These are phyloP conservation scores for Montipora cactus DNA, from an alignment of 64 coral and sea anemone species.

Conservation along the genomic window DNA sequence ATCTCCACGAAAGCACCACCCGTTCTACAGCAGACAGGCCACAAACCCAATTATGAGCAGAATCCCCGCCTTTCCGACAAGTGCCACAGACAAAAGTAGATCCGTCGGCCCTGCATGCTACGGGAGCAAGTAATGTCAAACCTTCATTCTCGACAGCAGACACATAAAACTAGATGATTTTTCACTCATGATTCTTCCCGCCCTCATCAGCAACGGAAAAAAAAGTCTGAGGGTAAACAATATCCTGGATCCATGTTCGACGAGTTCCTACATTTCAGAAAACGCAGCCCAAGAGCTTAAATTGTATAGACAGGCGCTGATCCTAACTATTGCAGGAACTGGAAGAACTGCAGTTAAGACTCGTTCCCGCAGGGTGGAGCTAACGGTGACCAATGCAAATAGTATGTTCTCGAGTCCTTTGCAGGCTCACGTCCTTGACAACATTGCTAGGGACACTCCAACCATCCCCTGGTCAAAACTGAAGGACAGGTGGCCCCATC, in stretches of 20 bases:
- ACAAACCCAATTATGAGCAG: not conserved
- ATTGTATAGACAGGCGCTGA: constrained; percentile 1
- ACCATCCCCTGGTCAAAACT: constrained; percentile 36
- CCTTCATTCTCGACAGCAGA: not conserved
- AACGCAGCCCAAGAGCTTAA: constrained; percentile 36
- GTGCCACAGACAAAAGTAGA: too few relatives aligned
- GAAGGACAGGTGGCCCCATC: constrained; percentile 27
- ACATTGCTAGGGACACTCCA: constrained; percentile 21
- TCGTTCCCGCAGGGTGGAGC: constrained; percentile 4
- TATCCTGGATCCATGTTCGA: constrained; percentile 63
- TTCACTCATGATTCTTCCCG: constrained; percentile 41
- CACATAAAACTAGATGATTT: constrained; percentile 5
- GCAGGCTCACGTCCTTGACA: constrained; percentile 12
- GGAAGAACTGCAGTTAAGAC: not conserved
- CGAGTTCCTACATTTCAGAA: constrained; percentile 48
- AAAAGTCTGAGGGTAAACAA: constrained; percentile 27
- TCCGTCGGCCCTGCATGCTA: not conserved
- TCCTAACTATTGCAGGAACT: constrained; percentile 48
- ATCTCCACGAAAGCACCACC: not conserved
- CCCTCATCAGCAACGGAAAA: constrained; percentile 3
- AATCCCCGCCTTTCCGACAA: too few relatives aligned
- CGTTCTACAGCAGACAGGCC: too few relatives aligned
- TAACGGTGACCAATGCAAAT: not conserved
- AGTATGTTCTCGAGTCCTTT: not conserved
- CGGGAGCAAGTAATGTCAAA: not conserved